phyloP scores from a whole-genome alignment of 1,140 invertebrate species.

The Popillia japonica region DNA sequence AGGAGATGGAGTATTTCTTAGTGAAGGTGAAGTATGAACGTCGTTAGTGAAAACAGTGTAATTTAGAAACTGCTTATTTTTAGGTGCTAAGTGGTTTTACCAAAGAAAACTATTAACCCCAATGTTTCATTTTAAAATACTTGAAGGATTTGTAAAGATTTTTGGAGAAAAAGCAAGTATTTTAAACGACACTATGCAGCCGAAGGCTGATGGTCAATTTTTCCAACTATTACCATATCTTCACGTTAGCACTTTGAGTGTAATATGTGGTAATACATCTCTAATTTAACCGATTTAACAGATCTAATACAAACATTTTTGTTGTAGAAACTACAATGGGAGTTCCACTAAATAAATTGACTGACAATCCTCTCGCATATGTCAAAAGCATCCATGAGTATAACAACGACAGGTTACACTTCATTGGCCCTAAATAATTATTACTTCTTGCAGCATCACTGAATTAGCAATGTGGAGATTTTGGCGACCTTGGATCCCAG shows the following conservation, averaged over 20 bases:
- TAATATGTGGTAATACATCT: conserved; percentile 67
- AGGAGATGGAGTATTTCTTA: conserved; percentile 37
- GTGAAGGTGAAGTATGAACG: not conserved
- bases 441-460: not conserved
- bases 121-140: conserved; percentile 86
- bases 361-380: conserved; percentile 32
- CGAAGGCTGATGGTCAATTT: conserved; percentile 67
- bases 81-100: conserved; percentile 75
- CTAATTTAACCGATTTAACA: no score
- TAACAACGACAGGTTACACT: conserved; percentile 34
- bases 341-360: conserved; percentile 46
- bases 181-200: conserved; percentile 65
- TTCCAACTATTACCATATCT: conserved; percentile 69
- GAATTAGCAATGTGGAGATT: conserved; percentile 14
- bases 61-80: conserved; percentile 16
- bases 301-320: not conserved
- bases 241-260: conserved; percentile 73
- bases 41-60: no score
- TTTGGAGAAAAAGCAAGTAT: conserved; percentile 61
- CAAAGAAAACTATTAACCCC: conserved; percentile 84
- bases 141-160: conserved; percentile 76
- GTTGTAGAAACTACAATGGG: conserved; percentile 50
- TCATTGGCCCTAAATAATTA: not conserved
- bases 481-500: not conserved
- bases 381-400: conserved; percentile 31